Conservation (phyloP, 2,888 invertebrate species). For the Thereva unica region DNA sequence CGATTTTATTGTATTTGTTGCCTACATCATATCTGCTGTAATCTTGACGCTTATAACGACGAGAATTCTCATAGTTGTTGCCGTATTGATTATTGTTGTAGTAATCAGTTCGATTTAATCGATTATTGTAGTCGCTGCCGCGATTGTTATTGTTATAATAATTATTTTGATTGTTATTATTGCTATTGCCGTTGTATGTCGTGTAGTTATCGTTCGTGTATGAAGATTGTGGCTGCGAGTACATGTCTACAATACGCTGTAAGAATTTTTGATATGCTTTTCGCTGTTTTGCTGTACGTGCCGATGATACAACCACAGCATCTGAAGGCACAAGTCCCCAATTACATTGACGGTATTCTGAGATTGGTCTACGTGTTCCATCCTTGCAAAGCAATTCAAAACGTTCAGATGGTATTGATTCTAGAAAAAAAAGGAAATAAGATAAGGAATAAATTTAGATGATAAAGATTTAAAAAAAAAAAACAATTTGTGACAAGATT, state of each 20-base stretch:
- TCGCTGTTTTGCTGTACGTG: conserved; percentile 59
- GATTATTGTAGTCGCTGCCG: conserved; percentile 30
- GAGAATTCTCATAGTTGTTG: conserved; percentile 23
- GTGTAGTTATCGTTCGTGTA: conserved; percentile 30
- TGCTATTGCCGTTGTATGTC: conserved; percentile 8
- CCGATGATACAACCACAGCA: conserved; percentile 85
- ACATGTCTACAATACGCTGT: conserved; percentile 65
- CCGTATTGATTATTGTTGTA: conserved; percentile 39
- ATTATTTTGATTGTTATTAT: conserved; percentile 41
- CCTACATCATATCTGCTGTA: conserved; percentile 42
- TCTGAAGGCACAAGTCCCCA: conserved; percentile 87
- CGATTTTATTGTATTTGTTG: conserved; percentile 47
- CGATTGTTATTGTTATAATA: conserved; percentile 55
- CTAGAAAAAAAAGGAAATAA: conserved; percentile 59
- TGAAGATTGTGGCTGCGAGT: conserved; percentile 52
- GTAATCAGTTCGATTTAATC: conserved; percentile 17
- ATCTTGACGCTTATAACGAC: conserved; percentile 35
- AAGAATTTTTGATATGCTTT: conserved; percentile 69
- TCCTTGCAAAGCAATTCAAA: conserved; percentile 84
- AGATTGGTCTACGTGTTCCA: conserved; percentile 70
- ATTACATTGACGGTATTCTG: conserved; percentile 74
- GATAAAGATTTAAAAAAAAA: conserved; percentile 26
- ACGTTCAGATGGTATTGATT: conserved; percentile 66
- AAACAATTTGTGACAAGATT: conserved; percentile 17
- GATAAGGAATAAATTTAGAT: neutral